A percentile compares a stretch with the other conserved stretches of the same genome.
Evolutionary conservation across 92 coral and sea anemone species (phyloP).

Genomic region (Ricordea florida): DNA sequence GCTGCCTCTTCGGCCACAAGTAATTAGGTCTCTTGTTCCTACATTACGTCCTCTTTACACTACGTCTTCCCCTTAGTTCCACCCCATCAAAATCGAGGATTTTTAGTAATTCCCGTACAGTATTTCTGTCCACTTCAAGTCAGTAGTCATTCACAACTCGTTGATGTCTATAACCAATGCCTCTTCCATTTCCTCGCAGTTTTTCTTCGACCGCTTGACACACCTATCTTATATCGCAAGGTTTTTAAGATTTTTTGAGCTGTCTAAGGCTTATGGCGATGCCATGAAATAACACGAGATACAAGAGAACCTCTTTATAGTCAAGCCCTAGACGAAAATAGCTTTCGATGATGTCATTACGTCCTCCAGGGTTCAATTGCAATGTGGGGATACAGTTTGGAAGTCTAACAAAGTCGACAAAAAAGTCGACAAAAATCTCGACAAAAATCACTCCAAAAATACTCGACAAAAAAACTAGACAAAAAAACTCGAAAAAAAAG

Average conservation of each 20-base stretch:
- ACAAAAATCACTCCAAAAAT: too few relatives aligned
- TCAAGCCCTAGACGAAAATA: slow-evolving; percentile 25
- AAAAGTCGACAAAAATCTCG: not conserved
- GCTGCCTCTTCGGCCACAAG: too few relatives aligned
- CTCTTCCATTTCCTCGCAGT: slow-evolving; percentile 20
- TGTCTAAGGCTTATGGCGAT: not conserved
- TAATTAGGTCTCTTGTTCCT: slow-evolving; percentile 33
- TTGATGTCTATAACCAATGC: slow-evolving; percentile 18
- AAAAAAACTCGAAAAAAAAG: not conserved
- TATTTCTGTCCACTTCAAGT: slow-evolving; percentile 26
- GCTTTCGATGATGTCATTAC: slow-evolving; percentile 25
- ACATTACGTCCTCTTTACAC: slow-evolving; percentile 32
- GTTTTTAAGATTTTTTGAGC: not conserved
- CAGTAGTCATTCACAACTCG: slow-evolving; percentile 9
- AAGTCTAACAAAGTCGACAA: not conserved
- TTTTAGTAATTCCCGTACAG: slow-evolving; percentile 16
- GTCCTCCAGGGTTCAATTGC: slow-evolving; percentile 2
- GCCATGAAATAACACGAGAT: slow-evolving; percentile 4
- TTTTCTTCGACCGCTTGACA: slow-evolving; percentile 1
- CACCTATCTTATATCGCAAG: slow-evolving; percentile 23
- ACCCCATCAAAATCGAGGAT: slow-evolving; percentile 49
- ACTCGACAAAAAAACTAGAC: too few relatives aligned
- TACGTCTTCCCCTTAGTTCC: slow-evolving; percentile 29
- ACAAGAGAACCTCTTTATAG: slow-evolving; percentile 8
- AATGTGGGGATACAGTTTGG: slow-evolving; percentile 18